Base-by-base conservation (phyloP, 2,113 vertebrate species). In the Leiothrix lutea region DNA sequence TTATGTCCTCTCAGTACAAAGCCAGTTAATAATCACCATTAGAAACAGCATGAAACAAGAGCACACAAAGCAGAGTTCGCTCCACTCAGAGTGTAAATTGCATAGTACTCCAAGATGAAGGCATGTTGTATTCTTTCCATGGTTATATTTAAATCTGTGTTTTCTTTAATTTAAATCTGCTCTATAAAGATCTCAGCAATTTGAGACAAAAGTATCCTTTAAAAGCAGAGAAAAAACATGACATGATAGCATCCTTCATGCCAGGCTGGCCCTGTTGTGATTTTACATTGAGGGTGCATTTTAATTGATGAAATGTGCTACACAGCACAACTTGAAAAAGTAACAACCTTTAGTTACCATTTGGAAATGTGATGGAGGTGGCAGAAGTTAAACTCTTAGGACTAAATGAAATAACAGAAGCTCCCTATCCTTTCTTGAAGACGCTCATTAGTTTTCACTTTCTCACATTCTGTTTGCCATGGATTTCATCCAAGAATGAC, bases 381-480 rank as follows among this genome's bases (percentile, higher is more conserved):
- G 96, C 97, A 98, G 97, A 97, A 98, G 97, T 97, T 97, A 97
- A 97, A 97, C 97, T 98, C 97, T 70, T 94, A 98, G 96, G 97
- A 97, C 97, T 97, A 97, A 96, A 96, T 92, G 97, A 91, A 97
- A 96, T 95, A 97, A 97, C 97, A 97, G 98, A 98, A 97, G 96
- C 97, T 97, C 97, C 97, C 97, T 97, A 96, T 97, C 95, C 97
- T 97, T 96, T 97, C 98, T 97, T 96, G 96, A 97, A 98, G 97
- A 97, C 96, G 97, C 97, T 98, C 97, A 97, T 97, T 97, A 97
- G 98, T 96, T 98, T 98, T 95, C 97, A 97, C 97, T 97, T 97
- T 98, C 96, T 98, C 97, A 97, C 97, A 97, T 98, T 98, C 98
- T 98, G 98, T 97, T 97, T 98, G 97, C 95, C 88, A 96, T 98